Conservation (phyloP, 2,113 vertebrate genomes). For the Excalfactoria chinensis region DNA sequence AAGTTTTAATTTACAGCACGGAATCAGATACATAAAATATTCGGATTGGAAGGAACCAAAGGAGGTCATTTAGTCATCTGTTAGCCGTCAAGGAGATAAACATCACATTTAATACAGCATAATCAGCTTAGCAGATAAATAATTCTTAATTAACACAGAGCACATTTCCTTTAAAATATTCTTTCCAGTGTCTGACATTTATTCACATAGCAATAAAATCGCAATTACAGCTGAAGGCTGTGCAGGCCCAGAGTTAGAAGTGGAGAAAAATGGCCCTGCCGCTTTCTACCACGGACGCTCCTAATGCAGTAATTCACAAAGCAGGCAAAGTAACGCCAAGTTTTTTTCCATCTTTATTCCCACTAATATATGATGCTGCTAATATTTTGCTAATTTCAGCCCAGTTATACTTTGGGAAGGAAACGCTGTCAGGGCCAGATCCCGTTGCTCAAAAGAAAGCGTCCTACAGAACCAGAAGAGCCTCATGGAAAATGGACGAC, state of each 20-base stretch:
- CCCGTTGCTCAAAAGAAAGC: not conserved
- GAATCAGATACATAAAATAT: not conserved
- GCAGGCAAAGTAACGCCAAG: not conserved
- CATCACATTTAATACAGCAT: constrained; percentile 21
- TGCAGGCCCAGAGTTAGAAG: not conserved
- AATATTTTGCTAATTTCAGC: not conserved
- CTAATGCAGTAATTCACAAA: not conserved
- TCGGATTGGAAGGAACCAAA: constrained; percentile 7
- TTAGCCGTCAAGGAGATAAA: constrained; percentile 38
- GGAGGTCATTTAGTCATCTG: constrained; percentile 34
- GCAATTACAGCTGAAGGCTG: constrained; percentile 24
- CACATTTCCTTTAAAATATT: constrained; percentile 42
- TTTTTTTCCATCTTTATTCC: not conserved
- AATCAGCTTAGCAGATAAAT: constrained; percentile 42
- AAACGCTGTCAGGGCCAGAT: not conserved
- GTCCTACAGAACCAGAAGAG: not conserved
- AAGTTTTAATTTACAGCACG: not conserved
- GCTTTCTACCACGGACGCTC: not conserved
- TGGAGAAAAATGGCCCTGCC: not conserved
- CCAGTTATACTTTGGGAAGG: not conserved
- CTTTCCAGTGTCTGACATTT: constrained; percentile 30
- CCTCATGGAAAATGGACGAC: not conserved
- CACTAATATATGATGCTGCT: not conserved
- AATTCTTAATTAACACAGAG: constrained; percentile 51
- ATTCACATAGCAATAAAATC: constrained; percentile 44